These are phyloP conservation scores for Cheilosia variabilis DNA, from an alignment of 2,888 invertebrate genomes.

Conservation along the genomic window DNA sequence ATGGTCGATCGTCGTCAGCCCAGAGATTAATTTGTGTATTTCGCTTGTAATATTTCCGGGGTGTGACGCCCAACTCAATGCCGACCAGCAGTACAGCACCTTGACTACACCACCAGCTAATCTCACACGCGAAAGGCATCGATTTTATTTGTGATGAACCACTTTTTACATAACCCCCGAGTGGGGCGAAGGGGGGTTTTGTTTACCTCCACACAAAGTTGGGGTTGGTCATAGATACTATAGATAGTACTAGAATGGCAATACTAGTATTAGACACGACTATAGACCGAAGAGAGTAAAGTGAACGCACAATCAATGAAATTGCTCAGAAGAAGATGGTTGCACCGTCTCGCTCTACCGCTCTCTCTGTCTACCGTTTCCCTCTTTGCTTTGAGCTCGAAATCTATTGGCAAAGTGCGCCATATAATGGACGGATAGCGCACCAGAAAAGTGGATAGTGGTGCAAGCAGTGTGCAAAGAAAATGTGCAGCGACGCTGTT, in stretches of 20 bases:
- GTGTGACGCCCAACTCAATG: slow-evolving; percentile 47
- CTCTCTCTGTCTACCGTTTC: neutral
- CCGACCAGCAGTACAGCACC: slow-evolving; percentile 7
- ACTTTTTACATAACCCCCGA: slow-evolving; percentile 56
- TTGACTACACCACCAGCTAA: slow-evolving; percentile 37
- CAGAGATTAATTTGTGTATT: slow-evolving; percentile 46
- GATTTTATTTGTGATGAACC: slow-evolving; percentile 71
- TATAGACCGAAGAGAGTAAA: neutral
- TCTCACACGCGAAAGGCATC: slow-evolving; percentile 69
- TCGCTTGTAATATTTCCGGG: slow-evolving; percentile 68
- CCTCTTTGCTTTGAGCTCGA: slow-evolving; percentile 22
- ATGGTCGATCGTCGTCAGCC: slow-evolving; percentile 22
- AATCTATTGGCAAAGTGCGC: slow-evolving; percentile 30
- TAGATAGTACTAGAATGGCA: neutral
- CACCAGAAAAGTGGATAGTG: slow-evolving; percentile 30
- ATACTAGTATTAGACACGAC: neutral
- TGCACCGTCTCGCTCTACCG: neutral
- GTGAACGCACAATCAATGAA: slow-evolving; percentile 59
- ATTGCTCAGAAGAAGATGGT: slow-evolving; percentile 16
- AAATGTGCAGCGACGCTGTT: slow-evolving; percentile 49
- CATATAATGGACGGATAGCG: slow-evolving; percentile 31
- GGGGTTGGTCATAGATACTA: slow-evolving; percentile 48
- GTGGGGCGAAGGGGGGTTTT: too few species aligned
- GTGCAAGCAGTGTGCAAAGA: slow-evolving; percentile 7
- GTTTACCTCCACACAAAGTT: neutral